These are phyloP conservation scores for Brachionus plicatilis DNA, from an alignment of 1,140 invertebrate species.

Conservation along the genomic window DNA sequence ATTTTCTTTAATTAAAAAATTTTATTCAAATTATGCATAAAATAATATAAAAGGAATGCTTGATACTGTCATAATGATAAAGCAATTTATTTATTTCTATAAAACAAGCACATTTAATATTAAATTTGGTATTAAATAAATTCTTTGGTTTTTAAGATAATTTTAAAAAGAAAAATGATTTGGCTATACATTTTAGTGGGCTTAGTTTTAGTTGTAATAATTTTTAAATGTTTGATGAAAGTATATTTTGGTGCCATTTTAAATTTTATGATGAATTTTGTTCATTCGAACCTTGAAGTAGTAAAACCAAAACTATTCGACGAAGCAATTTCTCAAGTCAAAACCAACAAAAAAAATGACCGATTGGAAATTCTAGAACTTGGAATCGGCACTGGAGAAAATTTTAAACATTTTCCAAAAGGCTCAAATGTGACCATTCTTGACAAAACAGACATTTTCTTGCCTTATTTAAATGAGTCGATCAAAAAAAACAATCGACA, in stretches of 20 bases:
- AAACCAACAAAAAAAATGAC: neutral
- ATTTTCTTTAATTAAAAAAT: no score
- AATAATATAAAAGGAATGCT: no score
- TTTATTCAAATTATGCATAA: no score
- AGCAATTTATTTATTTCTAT: no score
- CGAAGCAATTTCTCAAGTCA: neutral
- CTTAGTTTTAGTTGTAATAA: neutral
- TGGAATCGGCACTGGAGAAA: slow-evolving; percentile 35
- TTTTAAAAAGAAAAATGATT: neutral
- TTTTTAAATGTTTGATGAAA: no score
- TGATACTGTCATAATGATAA: no score
- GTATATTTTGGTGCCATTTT: no score
- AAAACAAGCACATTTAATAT: no score
- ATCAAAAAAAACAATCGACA: neutral
- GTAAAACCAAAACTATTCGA: slow-evolving; percentile 4
- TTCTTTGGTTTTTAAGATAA: no score
- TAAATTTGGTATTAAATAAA: no score
- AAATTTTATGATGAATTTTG: no score
- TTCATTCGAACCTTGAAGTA: neutral
- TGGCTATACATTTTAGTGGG: neutral
- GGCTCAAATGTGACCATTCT: neutral
- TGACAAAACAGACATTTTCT: slow-evolving; percentile 16
- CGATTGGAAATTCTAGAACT: slow-evolving; percentile 11
- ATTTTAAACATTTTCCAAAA: slow-evolving; percentile 16
- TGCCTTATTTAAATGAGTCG: slow-evolving; percentile 2